Evolutionary conservation across 2,797 vertebrate species (phyloP), one percentile per base, ranked within the genome.

Genomic region (Chelon labrosus): DNA sequence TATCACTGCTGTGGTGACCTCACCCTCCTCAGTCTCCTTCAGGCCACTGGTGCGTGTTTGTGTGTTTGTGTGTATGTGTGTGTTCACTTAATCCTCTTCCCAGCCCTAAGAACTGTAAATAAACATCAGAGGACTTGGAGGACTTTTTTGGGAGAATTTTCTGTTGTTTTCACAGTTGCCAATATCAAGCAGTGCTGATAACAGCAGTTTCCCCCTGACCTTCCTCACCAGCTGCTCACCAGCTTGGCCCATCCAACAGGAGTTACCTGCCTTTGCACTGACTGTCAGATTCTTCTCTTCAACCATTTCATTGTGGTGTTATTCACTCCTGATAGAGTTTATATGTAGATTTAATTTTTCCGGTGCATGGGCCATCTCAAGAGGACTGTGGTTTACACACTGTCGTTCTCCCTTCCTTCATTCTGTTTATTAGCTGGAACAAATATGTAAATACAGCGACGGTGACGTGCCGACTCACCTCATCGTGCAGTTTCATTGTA

Each of bases 211-310:
- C 67, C 57, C 54, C 22, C 74, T 92, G 93, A 94, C 92, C 93
- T 94, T 93, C 88, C 77, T 79, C 88, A 86, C 88, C 92, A 91
- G 90, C 91, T 93, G 92, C 86, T 90, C 75, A 75, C 70, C 84
- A 82, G 75, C 80, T 37, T 62, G 61, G 39, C 62, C 65, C 62
- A 60, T 83, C 86, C 81, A 86, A 62, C 62, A 77, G 16, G 63
- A 84, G 62, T 42, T 83, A 82, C 69, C 80, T 82, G 61, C 52
- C 27, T 60, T n/a, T 70, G 27, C 61, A 47, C 59, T 53, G 42
- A 55, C 54, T 73, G 19, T 19, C 61, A 61, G 65, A 73, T 65
- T 67, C 74, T 63, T 71, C 71, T 84, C 75, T 61, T 78, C 68
- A 31, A 66, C 25, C 52, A 55, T 88, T 85, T 83, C 64, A 68